Base-by-base conservation (phyloP, 1,140 invertebrate species). In the Bactericera cockerelli region DNA sequence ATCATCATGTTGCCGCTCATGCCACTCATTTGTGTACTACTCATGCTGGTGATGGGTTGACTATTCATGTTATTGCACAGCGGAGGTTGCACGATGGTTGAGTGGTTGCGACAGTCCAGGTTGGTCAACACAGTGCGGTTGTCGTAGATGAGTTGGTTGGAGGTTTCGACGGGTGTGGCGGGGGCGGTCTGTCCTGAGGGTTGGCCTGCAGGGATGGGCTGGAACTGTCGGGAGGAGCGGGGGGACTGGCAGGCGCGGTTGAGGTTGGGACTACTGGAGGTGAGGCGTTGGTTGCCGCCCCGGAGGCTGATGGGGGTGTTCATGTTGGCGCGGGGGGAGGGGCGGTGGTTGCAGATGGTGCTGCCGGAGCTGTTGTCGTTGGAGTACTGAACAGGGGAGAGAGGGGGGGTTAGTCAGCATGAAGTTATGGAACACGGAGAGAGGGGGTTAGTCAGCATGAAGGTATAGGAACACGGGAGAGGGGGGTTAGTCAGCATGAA, bases 41-140 rank as follows among this genome's bases (percentile, higher is more conserved):
- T 49, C 33, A 36, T 36, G 16, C 10, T 11, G n/a, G n/a, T n/a
- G n/a, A n/a, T n/a, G n/a, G n/a, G n/a, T n/a, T n/a, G n/a, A n/a
- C n/a, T n/a, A n/a, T n/a, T n/a, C 28, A 31, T 31, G 13, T 31
- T 31, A 31, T 13, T 31, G 13, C 28, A 31, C 28, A 31, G 28
- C 4, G 28, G 28, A 10, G 42, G 42, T n/a, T 49, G 42, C 19
- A 49, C 42, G 19, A 49, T 49, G 42, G 42, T 49, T 49, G 42
- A 49, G 19, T 49, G 42, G 42, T 49, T 49, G 4, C 42, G n/a
- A n/a, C 42, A 49, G 22, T 49, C 42, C 19, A 49, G 42, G 19
- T 49, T 49, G n/a, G 42, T 49, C 19, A 49, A n/a, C 42, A 49
- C 42, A n/a, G 42, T 49, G 6, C 42, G 42, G 42, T 49, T 49